A percentile compares a stretch with the other conserved stretches of the same genome.
phyloP scores from a whole-genome alignment of 2,113 vertebrate genomes.

The Brachypodius melanocephalos region DNA sequence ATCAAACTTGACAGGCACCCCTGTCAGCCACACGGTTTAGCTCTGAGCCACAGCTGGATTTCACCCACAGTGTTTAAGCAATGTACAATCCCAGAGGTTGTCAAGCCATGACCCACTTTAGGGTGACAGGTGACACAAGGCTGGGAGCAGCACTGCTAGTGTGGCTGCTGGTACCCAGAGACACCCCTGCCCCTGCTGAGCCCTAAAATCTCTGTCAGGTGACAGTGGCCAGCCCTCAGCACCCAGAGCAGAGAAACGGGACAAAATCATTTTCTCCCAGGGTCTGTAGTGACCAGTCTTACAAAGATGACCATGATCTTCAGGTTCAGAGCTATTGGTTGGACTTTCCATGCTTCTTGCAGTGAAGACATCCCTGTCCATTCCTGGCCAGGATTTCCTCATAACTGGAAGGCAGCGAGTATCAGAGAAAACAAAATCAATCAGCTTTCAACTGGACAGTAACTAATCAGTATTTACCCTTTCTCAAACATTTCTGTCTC shows the following conservation, averaged over 20 bases:
- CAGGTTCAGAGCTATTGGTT: background rate
- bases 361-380: background rate
- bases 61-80: background rate
- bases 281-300: background rate
- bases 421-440: background rate
- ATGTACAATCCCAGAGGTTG: background rate
- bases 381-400: background rate
- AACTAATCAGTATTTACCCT: background rate
- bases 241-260: background rate
- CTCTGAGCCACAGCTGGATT: background rate
- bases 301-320: background rate
- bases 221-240: background rate
- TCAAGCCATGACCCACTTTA: background rate
- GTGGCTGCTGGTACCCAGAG: background rate
- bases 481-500: background rate
- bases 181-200: accelerated
- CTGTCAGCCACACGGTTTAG: background rate
- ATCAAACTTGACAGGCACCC: background rate
- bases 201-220: accelerated
- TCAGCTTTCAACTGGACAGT: background rate
- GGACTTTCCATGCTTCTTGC: background rate
- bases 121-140: background rate
- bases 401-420: background rate
- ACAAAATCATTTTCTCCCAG: background rate
- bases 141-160: background rate